Base-by-base conservation (phyloP, 37 sponge, comb jelly and placozoan species). In the Geodia barretti region DNA sequence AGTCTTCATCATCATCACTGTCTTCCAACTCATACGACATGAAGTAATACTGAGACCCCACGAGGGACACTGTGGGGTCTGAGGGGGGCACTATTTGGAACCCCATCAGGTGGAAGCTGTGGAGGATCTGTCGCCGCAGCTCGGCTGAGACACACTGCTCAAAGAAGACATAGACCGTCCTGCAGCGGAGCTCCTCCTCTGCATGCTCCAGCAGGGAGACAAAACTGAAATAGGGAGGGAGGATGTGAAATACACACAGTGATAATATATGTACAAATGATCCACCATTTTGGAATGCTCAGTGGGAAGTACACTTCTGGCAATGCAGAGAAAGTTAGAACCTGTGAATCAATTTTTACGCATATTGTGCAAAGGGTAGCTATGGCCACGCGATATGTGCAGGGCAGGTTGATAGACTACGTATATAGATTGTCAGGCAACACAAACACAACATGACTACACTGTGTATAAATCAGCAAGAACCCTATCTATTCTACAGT, bases 181-280 rank as follows among this genome's bases (percentile, higher is more conserved):
- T 37, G 59, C 79, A 78, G 47, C 72, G 39, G 23, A 79, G 59
- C 58, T 36, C 33, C 30, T 78, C 73, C 66, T 85, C 79, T 35
- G 86, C 86, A 39, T 78, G 30, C 38, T 78, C 86, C 74, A 85
- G 62, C 28, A 85, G 72, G 9, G 81, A 81, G 1, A 68, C 58
- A 42, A 75, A 65, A 26, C 83, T 83, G 64, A 9, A 59, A 40
- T 20, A 4, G 28, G 68, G 47, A 67, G 41, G 33, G 76, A 75
- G 69, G 75, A 30, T 42, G 76, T 35, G 64, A 41, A 70, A 65
- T 76, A 43, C 39, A 77, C 25, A 58, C 1, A 73, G 63, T 4
- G 64, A 59, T 38, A 25, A 41, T n/a, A n/a, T n/a, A n/a, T n/a
- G n/a, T n/a, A n/a, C n/a, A n/a, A n/a, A n/a, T n/a, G n/a, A n/a